Evolutionary conservation across 1,140 invertebrate species (phyloP).

Genomic region (Leptonema lineaticorne): DNA sequence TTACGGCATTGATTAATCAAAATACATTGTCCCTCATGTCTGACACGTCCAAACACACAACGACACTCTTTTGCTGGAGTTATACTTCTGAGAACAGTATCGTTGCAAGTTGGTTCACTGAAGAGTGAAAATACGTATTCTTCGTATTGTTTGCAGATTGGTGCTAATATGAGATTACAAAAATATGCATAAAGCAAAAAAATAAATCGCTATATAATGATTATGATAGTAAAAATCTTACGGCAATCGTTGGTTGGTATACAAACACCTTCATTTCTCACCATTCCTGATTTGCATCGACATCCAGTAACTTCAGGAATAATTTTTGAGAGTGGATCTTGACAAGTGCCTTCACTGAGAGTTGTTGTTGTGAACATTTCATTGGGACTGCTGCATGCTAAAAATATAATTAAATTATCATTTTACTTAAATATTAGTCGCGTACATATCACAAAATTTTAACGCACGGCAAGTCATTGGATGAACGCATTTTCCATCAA

Average conservation of each 20-base stretch:
- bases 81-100: not conserved
- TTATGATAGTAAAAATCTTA: not conserved
- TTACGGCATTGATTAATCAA: constrained; percentile 1
- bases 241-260: constrained; percentile 6
- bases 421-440: not conserved
- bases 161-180: not conserved
- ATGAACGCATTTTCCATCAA: constrained; percentile 12
- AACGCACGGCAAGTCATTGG: not conserved
- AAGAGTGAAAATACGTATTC: constrained; percentile 7
- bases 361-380: not conserved
- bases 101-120: constrained; percentile 1
- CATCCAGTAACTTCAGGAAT: not conserved
- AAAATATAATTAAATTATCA: not conserved
- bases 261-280: constrained; percentile 7
- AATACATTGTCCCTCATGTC: constrained; percentile 15
- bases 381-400: constrained; percentile 10
- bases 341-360: constrained; percentile 3
- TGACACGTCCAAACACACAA: not conserved
- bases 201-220: not conserved
- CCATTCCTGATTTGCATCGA: not conserved
- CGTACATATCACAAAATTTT: not conserved
- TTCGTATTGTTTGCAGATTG: not conserved
- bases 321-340: not conserved
- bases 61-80: constrained; percentile 11
- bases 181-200: not conserved